Evolutionary conservation across 2,888 invertebrate genomes (phyloP).

Genomic region (Chouioia cunea): DNA sequence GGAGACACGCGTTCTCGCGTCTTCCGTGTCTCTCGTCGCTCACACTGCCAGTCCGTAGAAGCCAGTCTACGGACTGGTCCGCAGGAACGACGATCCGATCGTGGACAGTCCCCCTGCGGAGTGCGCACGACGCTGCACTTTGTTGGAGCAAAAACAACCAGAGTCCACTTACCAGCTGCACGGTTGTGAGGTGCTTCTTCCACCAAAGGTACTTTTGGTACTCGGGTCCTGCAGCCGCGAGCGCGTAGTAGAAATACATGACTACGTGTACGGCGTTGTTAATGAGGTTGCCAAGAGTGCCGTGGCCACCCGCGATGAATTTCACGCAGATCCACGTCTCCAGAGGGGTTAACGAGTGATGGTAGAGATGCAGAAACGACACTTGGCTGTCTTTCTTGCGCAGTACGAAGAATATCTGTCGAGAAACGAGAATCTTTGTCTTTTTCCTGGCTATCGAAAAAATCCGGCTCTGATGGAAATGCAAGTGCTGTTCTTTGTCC

Average conservation of each 20-base stretch:
- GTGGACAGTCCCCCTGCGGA: too few relatives aligned
- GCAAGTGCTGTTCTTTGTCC: too few relatives aligned
- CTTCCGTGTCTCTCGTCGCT: too few relatives aligned
- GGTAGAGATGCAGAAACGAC: slow-evolving; percentile 86
- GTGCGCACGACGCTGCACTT: too few relatives aligned
- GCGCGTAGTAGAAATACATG: slow-evolving; percentile 90
- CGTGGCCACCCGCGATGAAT: slow-evolving; percentile 87
- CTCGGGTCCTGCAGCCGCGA: slow-evolving; percentile 87
- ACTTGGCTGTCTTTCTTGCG: slow-evolving; percentile 89
- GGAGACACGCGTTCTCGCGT: too few relatives aligned
- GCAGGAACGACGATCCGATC: too few relatives aligned
- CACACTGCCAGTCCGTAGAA: too few relatives aligned
- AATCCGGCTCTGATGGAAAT: too few relatives aligned
- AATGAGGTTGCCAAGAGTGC: slow-evolving; percentile 88
- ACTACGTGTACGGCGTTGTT: slow-evolving; percentile 89
- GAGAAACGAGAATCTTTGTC: too few relatives aligned
- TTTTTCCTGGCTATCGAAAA: too few relatives aligned
- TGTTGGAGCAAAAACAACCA: too few relatives aligned
- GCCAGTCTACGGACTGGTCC: too few relatives aligned
- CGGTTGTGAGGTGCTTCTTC: slow-evolving; percentile 87
- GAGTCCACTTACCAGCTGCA: slow-evolving; percentile 80
- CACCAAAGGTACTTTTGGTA: slow-evolving; percentile 91
- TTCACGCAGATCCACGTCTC: slow-evolving; percentile 85
- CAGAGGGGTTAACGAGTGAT: slow-evolving; percentile 83
- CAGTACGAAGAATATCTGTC: slow-evolving; percentile 80